Conservation (phyloP, 1,140 invertebrate genomes). For the Drosophila leontia region DNA sequence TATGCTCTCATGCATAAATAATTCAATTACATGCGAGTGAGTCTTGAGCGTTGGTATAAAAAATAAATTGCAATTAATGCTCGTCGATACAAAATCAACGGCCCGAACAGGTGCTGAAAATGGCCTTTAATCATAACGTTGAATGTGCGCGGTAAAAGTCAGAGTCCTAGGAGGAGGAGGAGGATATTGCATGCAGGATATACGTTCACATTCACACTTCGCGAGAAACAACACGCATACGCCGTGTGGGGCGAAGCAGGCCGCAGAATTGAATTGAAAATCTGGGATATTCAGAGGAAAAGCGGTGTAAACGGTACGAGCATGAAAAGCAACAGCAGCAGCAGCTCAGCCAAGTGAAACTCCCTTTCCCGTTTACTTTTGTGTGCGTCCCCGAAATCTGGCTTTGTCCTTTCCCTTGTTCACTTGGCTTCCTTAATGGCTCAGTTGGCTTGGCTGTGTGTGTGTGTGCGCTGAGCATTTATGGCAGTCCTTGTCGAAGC, state of each 20-base stretch:
- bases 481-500: conserved; percentile 43
- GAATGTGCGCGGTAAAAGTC: conserved; percentile 28
- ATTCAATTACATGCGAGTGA: conserved; percentile 49
- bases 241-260: conserved; percentile 17
- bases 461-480: conserved; percentile 42
- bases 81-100: conserved; percentile 23
- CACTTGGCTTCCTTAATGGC: conserved; percentile 61
- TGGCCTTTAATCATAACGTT: conserved; percentile 63
- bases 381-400: conserved; percentile 16
- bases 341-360: conserved; percentile 11
- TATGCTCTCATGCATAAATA: conserved; percentile 41
- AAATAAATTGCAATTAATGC: conserved; percentile 65
- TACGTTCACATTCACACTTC: not conserved
- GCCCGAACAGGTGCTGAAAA: conserved; percentile 54
- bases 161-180: not conserved
- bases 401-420: conserved; percentile 32
- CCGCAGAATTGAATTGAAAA: conserved; percentile 45
- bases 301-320: conserved; percentile 11
- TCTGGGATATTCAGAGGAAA: conserved; percentile 26
- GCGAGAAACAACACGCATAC: conserved; percentile 55
- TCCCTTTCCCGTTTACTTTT: conserved; percentile 5
- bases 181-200: conserved; percentile 8
- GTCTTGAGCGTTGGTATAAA: conserved; percentile 29
- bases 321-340: conserved; percentile 16
- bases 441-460: conserved; percentile 18